Base-by-base conservation (phyloP, 1,140 invertebrate species). In the Limonius californicus region DNA sequence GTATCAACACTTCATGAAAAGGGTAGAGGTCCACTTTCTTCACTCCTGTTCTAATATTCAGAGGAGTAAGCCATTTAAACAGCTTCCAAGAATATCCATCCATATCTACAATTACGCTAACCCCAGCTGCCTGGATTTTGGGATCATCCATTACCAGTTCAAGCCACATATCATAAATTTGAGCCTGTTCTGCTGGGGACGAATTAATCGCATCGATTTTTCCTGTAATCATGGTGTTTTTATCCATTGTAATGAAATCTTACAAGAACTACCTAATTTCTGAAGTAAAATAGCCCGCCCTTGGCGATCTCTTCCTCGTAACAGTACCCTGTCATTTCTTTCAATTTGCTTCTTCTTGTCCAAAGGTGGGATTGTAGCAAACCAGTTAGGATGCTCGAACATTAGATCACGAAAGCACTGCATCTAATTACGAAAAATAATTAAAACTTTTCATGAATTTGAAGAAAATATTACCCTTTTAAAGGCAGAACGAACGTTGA, bases 61-160 rank as follows among this genome's bases (percentile, higher is more conserved):
- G 20, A 0, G 75, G 75, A 11, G 74, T 76, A 7, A 76, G 58
- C 70, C 74, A 77, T 57, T 71, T 70, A 12, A 75, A 39, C 43
- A 74, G 59, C 61, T 66, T 72, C 68, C 68, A 76, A 2, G 70
- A 64, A 21, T 69, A 63, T 58, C 67, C 58, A 8, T 66, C 67
- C 35, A 78, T 69, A 62, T 78, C 77, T 8, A 77, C 54, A 12
- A 78, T 68, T 27, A 71, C 70, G 50, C 73, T 72, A 1, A 77
- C 42, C 9, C 77, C 77, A 32, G 75, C 73, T 57, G 68, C 57
- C 39, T 70, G 62, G 4, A 71, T 75, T 54, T 70, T 67, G 16
- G 58, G 59, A 59, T 39, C 35, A 9, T 12, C n/a, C n/a, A 39
- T 9, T 39, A 39, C 2, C n/a, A 12, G 2, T 39, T 39, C 35